These are phyloP conservation scores for Lepidothrix coronata DNA, from an alignment of 2,113 vertebrate genomes.

Conservation along the genomic window DNA sequence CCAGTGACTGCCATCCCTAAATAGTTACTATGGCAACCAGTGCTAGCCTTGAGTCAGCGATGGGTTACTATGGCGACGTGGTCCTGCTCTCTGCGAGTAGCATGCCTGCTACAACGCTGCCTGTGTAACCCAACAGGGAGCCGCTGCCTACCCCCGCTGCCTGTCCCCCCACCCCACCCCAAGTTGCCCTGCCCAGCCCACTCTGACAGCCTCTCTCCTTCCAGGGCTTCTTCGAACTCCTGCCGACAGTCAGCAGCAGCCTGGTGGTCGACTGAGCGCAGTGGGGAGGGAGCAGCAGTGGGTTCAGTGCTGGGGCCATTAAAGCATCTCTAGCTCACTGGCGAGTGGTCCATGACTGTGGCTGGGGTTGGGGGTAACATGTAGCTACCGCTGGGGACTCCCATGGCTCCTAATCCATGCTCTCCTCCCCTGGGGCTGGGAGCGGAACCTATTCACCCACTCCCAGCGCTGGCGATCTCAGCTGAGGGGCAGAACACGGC, in stretches of 20 bases:
- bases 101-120: conserved; percentile 3
- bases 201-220: not conserved
- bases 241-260: conserved; percentile 77
- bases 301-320: not conserved
- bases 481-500: fast-evolving
- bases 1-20: not conserved
- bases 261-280: conserved; percentile 78
- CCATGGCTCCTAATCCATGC: not conserved
- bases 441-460: fast-evolving
- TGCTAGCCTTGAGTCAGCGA: conserved; percentile 61
- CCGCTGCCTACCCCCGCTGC: not conserved
- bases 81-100: conserved; percentile 1
- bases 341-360: not conserved
- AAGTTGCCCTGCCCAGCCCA: fast-evolving
- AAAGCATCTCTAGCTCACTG: conserved; percentile 19
- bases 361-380: fast-evolving
- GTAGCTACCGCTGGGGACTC: not conserved
- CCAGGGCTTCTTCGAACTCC: conserved; percentile 93
- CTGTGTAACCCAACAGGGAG: not conserved
- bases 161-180: fast-evolving
- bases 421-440: fast-evolving
- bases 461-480: not conserved
- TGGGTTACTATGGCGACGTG: conserved; percentile 55
- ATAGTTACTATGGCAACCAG: conserved; percentile 58
- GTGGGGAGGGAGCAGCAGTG: fast-evolving